Evolutionary conservation across 2,888 invertebrate genomes (phyloP), one percentile per base, ranked within the genome.

Genomic region (Brachypalpus laphriformis): DNA sequence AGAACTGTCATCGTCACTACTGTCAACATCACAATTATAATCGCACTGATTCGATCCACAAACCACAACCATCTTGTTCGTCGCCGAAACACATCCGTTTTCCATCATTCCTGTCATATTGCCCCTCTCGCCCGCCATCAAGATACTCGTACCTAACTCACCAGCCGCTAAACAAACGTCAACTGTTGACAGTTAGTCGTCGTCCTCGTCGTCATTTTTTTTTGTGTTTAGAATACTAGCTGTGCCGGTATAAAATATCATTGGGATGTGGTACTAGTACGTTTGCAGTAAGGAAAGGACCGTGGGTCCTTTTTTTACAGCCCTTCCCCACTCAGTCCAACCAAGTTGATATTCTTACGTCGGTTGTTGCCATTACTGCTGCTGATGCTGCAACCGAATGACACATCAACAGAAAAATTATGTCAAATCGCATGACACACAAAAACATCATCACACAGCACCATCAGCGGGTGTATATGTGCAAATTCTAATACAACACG

Each of bases 391-490:
- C 76, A 63, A 25, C 34, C 63, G 63, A 75, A 76, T 82, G 82
- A 76, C 82, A 76, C 76, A 70, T 57, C 82, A 76, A 82, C 82
- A 76, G 65, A 76, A 76, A 76, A 82, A 82, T 82, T 76, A 82
- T 82, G 82, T 82, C 76, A 76, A 82, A 65, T 76, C 70, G 70
- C 57, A 70, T 65, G 76, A 65, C 76, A 82, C 65, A 82, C 70
- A 76, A 70, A 76, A 70, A 71, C 82, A 76, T 76, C 82, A 63
- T 49, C 65, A 34, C 56, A 75, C 63, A 49, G 14, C 31, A 59
- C n/a, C 25, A 66, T 9, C 5, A 3, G 16, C 11, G 11, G 6
- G 3, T 40, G 28, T n/a, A 20, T 45, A n/a, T 54, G 42, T 51
- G 59, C 20, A 75, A 56, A 75, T 68, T 61, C 75, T 56, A 75